Evolutionary conservation across 2,113 vertebrate genomes (phyloP).

Genomic region (Stomatorhinus ivindoensis): DNA sequence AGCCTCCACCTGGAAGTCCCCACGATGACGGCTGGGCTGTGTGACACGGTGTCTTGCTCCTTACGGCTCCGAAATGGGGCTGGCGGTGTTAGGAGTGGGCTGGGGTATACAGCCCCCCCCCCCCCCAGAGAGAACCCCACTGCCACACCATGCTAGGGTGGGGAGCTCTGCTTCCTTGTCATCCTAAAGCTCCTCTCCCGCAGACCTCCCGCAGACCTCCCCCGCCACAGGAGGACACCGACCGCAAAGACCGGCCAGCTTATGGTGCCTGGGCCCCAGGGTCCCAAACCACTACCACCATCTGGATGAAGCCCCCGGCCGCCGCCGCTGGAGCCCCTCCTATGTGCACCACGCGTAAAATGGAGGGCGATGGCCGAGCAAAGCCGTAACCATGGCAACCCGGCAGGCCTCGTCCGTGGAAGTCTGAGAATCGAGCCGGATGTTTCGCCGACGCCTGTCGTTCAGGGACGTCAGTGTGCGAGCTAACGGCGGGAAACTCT

Average conservation of each 20-base stretch:
- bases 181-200: not conserved
- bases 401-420: not conserved
- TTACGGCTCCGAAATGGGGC: not conserved
- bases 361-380: not conserved
- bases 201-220: not conserved
- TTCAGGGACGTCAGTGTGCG: not conserved
- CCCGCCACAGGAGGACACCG: not conserved
- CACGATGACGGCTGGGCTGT: not conserved
- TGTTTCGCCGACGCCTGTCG: not conserved
- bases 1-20: not conserved
- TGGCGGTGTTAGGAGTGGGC: not conserved
- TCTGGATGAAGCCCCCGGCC: not conserved
- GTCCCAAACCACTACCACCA: not conserved
- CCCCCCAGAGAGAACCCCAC: not conserved
- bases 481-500: not conserved
- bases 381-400: not conserved
- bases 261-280: not conserved
- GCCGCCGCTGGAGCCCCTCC: no score
- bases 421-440: not conserved
- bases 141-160: not conserved
- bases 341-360: not conserved
- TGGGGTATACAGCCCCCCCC: not conserved
- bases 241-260: not conserved
- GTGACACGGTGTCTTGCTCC: not conserved
- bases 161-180: not conserved